Evolutionary conservation across 2,113 vertebrate genomes (phyloP).

Genomic region (Thamnophis sirtalis): DNA sequence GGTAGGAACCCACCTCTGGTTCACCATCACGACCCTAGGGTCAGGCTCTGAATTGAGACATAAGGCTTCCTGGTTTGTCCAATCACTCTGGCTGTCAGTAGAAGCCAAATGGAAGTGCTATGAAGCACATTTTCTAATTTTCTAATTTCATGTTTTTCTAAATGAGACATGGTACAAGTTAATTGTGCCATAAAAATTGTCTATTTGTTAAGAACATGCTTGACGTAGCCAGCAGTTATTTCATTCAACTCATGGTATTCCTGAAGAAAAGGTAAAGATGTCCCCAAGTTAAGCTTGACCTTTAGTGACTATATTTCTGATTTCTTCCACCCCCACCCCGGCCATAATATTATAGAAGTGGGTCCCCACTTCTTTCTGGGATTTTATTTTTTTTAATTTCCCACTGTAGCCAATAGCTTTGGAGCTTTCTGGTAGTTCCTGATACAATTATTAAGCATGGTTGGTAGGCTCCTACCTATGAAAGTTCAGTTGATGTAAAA

Average conservation of each 20-base stretch:
- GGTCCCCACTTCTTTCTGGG: not conserved
- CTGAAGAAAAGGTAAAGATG: not conserved
- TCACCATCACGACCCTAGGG: not conserved
- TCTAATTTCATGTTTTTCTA: not conserved
- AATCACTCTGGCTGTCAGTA: not conserved
- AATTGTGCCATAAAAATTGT: not conserved
- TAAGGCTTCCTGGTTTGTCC: not conserved
- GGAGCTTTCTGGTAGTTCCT: not conserved
- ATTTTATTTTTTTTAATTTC: not conserved
- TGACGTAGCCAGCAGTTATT: not conserved
- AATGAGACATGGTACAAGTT: not conserved
- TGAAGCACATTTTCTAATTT: too few relatives aligned
- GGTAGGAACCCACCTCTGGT: too few relatives aligned
- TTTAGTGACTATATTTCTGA: not conserved
- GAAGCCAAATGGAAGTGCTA: not conserved
- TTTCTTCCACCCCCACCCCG: not conserved
- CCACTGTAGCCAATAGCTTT: not conserved
- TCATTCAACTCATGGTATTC: not conserved
- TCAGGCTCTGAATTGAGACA: not conserved
- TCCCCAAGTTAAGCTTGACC: not conserved
- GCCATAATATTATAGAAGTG: not conserved
- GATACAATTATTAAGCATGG: not conserved
- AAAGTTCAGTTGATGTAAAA: not conserved
- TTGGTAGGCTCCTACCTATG: not conserved
- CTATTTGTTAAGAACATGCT: not conserved